Evolutionary conservation across 2,797 vertebrate species (phyloP), one percentile per base, ranked within the genome.

Genomic region (Chromobotia macracanthus): DNA sequence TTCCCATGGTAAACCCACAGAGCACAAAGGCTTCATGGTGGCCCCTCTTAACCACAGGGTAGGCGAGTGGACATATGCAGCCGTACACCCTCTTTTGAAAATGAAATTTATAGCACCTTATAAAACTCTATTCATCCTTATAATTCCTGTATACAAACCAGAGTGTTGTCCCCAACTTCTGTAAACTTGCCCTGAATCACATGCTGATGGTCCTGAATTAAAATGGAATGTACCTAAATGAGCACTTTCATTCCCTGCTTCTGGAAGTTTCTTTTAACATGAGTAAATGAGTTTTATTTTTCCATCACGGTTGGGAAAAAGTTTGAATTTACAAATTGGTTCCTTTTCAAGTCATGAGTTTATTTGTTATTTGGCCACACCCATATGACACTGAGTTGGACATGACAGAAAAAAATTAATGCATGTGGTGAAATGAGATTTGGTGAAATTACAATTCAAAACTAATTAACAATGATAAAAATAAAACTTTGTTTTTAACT

Each of bases 21-120:
- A 90, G 88, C 74, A 93, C 91, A 92, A 93, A 92, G 90, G 85
- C 89, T 91, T 89, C 87, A 89, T 89, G 90, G 91, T 89, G 91
- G 90, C 90, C 89, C 83, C 79, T 82, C 80, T 79, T 90, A 90
- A 91, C 93, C 91, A 72, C 93, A 87, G 89, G 80, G 83, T 89
- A 91, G 90, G 89, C 89, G 83, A 90, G 89, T 89, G 83, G 90
- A 87, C 90, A 90, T 86, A 80, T 87, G 87, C 85, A 84, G 86
- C 85, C 85, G 80, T 87, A 60, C 85, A 88, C 83, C 75, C 82
- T 87, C 86, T 91, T 91, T 92, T 90, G 85, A 91, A 91, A 90
- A 89, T 87, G 80, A 90, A 90, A 93, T 93, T 93, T 93, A 94
- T 83, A 84, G 89, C 87, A 90, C 89, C 88, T 88, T 86, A 87